Evolutionary conservation across 2,113 vertebrate species (phyloP).

Genomic region (Furnarius figulus): DNA sequence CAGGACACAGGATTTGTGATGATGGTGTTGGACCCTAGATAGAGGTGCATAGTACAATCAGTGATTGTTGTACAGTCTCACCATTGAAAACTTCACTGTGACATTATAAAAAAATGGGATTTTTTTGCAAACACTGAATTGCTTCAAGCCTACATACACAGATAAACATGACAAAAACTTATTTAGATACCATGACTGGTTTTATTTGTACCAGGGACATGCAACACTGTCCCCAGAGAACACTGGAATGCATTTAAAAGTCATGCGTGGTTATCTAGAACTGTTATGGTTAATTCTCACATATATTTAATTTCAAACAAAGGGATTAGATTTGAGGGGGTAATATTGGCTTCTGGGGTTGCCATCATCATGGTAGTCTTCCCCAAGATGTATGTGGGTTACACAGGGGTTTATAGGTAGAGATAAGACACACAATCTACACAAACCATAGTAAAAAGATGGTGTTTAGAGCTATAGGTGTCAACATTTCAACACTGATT

Average conservation of each 20-base stretch:
- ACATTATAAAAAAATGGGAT: not conserved
- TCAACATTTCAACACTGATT: not conserved
- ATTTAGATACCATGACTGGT: not conserved
- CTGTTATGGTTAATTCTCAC: not conserved
- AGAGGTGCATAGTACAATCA: not conserved
- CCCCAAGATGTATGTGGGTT: not conserved
- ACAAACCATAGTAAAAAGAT: not conserved
- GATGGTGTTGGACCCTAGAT: accelerated
- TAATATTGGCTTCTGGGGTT: not conserved
- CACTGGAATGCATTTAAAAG: not conserved
- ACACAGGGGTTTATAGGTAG: not conserved
- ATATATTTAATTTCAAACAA: not conserved
- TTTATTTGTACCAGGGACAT: not conserved
- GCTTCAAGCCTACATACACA: not conserved
- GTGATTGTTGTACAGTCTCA: not conserved
- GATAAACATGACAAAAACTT: not conserved
- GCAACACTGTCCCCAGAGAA: not conserved
- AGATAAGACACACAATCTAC: not conserved
- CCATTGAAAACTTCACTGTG: not conserved
- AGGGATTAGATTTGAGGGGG: not conserved
- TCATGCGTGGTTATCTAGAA: not conserved
- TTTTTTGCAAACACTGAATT: not conserved
- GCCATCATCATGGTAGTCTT: not conserved
- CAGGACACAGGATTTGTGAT: not conserved
- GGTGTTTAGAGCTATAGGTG: not conserved